Evolutionary conservation across 1,140 invertebrate species (phyloP).

Genomic region (Apocrypta bakeri): DNA sequence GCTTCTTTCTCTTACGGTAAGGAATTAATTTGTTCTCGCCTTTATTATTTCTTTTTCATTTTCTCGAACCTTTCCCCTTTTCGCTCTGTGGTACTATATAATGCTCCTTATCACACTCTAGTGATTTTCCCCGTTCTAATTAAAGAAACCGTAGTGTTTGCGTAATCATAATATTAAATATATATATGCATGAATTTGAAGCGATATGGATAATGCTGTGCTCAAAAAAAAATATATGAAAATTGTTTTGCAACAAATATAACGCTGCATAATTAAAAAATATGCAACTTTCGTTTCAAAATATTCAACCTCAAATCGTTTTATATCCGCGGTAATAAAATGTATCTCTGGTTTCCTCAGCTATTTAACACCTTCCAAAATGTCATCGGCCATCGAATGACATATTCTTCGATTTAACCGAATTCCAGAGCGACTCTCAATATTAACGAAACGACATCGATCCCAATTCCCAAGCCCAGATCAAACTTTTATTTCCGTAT

Average conservation of each 20-base stretch:
- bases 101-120: constrained; percentile 42
- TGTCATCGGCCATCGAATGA: too few relatives aligned
- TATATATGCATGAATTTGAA: background rate
- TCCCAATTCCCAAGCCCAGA: background rate
- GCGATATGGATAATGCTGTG: background rate
- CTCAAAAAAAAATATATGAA: too few relatives aligned
- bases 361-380: too few relatives aligned
- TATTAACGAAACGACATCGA: too few relatives aligned
- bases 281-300: too few relatives aligned
- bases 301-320: too few relatives aligned
- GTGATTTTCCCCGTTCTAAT: constrained; percentile 31
- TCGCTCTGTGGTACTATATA: constrained; percentile 30
- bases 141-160: constrained; percentile 39
- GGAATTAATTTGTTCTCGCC: constrained; percentile 45
- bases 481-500: background rate
- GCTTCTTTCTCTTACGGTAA: background rate
- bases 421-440: too few relatives aligned
- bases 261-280: too few relatives aligned
- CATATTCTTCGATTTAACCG: too few relatives aligned
- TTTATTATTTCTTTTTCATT: constrained; percentile 49
- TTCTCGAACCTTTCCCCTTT: constrained; percentile 32
- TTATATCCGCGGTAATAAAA: too few relatives aligned
- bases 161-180: constrained; percentile 38
- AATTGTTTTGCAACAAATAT: too few relatives aligned
- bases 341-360: too few relatives aligned